Evolutionary conservation across 30 jellyfish, hydroid and myxozoan species (phyloP).

Genomic region (Aurelia aurita complex sp. Pacific): DNA sequence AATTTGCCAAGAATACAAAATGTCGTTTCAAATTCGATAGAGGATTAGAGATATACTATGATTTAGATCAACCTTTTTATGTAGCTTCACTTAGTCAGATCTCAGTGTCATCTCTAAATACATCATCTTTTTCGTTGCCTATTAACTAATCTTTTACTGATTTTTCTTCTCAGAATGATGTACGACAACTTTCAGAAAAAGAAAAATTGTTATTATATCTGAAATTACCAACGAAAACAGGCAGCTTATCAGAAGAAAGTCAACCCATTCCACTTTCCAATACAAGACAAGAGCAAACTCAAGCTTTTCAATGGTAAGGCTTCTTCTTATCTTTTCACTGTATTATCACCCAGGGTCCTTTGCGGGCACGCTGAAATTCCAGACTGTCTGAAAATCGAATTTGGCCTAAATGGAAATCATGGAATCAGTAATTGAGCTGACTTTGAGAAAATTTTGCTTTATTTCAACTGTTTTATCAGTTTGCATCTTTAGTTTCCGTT

Average conservation of each 20-base stretch:
- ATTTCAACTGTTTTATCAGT: too few species aligned
- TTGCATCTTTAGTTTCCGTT: too few species aligned
- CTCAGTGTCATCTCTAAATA: too few species aligned
- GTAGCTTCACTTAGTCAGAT: too few species aligned
- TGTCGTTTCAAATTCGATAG: too few species aligned
- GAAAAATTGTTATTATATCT: slow-evolving; percentile 76
- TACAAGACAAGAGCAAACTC: slow-evolving; percentile 90
- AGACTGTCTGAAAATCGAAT: too few species aligned
- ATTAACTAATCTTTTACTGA: background rate
- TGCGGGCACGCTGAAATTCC: too few species aligned
- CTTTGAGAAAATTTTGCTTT: too few species aligned
- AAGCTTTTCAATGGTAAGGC: slow-evolving; percentile 91
- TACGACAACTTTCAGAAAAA: slow-evolving; percentile 57
- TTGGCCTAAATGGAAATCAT: background rate
- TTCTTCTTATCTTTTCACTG: background rate
- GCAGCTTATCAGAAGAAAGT: slow-evolving; percentile 46
- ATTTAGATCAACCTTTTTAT: too few species aligned
- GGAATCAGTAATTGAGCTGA: background rate
- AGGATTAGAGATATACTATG: too few species aligned
- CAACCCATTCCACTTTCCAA: slow-evolving; percentile 76
- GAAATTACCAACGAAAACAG: slow-evolving; percentile 71
- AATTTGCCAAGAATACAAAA: too few species aligned
- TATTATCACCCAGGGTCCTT: too few species aligned
- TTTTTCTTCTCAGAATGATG: slow-evolving; percentile 49
- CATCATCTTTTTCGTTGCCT: background rate